Evolutionary conservation across 1,140 invertebrate species (phyloP), one percentile per base, ranked within the genome.

Genomic region (Sarcophaga bullata): DNA sequence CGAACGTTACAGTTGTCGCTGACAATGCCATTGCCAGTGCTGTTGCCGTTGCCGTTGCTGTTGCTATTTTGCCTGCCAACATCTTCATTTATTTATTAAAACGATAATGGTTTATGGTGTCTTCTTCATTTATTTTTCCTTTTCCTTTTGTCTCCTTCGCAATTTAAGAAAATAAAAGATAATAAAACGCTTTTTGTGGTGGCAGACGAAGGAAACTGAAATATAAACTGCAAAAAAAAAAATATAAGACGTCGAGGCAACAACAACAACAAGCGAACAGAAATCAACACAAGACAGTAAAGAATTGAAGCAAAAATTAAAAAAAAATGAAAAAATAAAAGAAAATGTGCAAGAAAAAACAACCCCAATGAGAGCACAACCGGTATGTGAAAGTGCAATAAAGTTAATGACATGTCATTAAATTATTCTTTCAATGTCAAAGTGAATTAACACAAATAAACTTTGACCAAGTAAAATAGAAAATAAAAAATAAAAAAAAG

Each of bases 351-450:
- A 25, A 6, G 54, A 19, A 68, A 10, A 68, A 68, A 68, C 9
- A 68, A 68, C 9, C n/a, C 19, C 19, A 8, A 68, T 9, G 48
- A 78, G 46, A 78, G 48, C 50, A 37, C 25, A 37, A 37, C 25
- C 25, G 25, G 25, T 50, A 78, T 78, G 75, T 49, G n/a, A 78
- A 78, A 78, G 75, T 78, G 75, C 75, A 78, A 78, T 78, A 78
- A 78, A 78, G 75, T 78, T 78, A 78, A 78, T 78, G 75, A 78
- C 48, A 78, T 78, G n/a, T 78, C 75, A 52, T 78, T 78, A 78
- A 78, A 52, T 78, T n/a, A 78, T 78, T 78, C 75, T 19, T 49
- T 78, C 75, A 78, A 78, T 78, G 75, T 78, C 75, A 78, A 78
- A 78, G 75, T 78, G 37, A 78, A 78, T 78, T 78, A 78, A 78